A percentile compares a stretch with the other conserved stretches of the same genome.
These are phyloP conservation scores for Falco columbarius DNA, from an alignment of 2,797 vertebrate species.

Conservation along the genomic window DNA sequence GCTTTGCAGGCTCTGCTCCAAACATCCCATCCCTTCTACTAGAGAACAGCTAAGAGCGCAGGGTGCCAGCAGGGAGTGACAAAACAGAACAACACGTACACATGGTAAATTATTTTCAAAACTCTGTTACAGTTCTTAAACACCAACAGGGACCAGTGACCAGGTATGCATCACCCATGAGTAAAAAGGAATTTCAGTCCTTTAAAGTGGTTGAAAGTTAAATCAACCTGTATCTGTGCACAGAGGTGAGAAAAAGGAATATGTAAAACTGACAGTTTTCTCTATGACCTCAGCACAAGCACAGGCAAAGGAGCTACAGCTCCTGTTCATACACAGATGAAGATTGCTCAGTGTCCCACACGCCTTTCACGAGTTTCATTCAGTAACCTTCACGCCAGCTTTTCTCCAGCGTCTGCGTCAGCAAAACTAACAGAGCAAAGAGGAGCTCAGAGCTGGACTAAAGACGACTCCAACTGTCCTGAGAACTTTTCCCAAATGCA, in stretches of 20 bases:
- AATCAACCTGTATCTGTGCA: neutral
- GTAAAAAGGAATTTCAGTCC: neutral
- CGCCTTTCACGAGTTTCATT: neutral
- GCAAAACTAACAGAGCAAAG: neutral
- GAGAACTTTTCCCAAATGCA: conserved; percentile 2
- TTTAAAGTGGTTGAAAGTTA: neutral
- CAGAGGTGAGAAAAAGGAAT: neutral
- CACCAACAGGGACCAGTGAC: neutral
- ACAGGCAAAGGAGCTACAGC: neutral
- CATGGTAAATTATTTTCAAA: neutral
- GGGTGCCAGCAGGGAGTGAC: neutral
- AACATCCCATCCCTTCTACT: neutral
- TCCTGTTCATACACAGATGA: neutral
- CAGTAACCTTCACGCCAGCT: neutral
- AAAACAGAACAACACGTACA: neutral
- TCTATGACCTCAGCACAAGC: neutral
- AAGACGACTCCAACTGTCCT: neutral
- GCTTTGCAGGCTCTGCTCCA: neutral
- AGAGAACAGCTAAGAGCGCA: neutral
- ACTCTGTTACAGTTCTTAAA: neutral
- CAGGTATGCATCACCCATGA: neutral
- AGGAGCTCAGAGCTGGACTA: neutral
- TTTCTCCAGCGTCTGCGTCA: neutral
- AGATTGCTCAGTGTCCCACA: neutral
- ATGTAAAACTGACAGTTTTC: neutral